phyloP scores from a whole-genome alignment of 2,888 invertebrate genomes.

The Amblyjoppa proteus region DNA sequence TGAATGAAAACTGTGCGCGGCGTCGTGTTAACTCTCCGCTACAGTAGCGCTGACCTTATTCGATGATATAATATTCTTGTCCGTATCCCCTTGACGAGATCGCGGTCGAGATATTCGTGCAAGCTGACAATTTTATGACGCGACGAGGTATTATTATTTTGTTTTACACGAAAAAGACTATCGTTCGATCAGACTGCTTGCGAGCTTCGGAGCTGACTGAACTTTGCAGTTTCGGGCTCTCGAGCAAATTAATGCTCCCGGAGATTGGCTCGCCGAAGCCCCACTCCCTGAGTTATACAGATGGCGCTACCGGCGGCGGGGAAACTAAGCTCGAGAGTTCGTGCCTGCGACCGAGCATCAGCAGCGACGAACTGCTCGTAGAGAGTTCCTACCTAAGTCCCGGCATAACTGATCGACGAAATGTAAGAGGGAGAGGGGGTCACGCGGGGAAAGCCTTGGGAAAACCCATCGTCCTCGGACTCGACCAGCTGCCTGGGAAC shows the following conservation, averaged over 20 bases:
- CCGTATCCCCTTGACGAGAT: background rate
- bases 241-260: slow-evolving; percentile 13
- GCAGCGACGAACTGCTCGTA: background rate
- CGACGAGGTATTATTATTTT: background rate
- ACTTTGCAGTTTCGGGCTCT: background rate
- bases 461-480: slow-evolving; percentile 76
- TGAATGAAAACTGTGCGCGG: background rate
- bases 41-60: background rate
- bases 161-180: background rate
- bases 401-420: slow-evolving; percentile 5
- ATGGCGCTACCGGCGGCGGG: background rate
- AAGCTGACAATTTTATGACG: background rate
- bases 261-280: background rate
- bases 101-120: background rate
- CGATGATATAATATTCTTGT: background rate
- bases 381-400: slow-evolving; percentile 22
- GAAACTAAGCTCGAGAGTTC: background rate
- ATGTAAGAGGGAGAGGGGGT: slow-evolving; percentile 7
- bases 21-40: slow-evolving; percentile 2
- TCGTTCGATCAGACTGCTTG: background rate
- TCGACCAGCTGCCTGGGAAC: slow-evolving; percentile 61
- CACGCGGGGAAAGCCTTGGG: slow-evolving; percentile 63
- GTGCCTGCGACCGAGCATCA: background rate
- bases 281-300: background rate
- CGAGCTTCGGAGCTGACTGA: slow-evolving; percentile 50